Evolutionary conservation across 1,140 invertebrate genomes (phyloP), one percentile per base, ranked within the genome.

Genomic region (Drosophila pseudoobscura): DNA sequence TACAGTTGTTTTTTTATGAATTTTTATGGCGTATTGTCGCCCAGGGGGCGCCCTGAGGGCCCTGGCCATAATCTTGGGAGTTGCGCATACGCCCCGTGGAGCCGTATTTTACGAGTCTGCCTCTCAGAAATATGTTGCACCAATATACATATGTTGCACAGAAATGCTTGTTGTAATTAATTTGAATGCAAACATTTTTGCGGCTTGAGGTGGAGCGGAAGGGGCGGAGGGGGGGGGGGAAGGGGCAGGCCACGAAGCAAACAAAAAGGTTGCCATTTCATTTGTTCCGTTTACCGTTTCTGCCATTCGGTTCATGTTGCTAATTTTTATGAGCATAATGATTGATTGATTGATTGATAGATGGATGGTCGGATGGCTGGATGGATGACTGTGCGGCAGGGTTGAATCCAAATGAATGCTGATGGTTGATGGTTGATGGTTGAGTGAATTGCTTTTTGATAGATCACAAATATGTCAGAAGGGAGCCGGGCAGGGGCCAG

Each of bases 271-370:
- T 39, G 54, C 49, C 52, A 55, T 54, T 52, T 63, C 60, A 58
- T 76, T 72, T 78, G 52, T 47, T 57, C 57, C 56, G 68, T 55
- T 69, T 71, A 62, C 62, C 71, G 41, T 59, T 62, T 35, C 9
- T 11, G 35, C 35, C 35, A 5, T 39, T 39, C 11, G 35, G 9
- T 39, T 56, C 47, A 49, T 69, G 49, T 59, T 87, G 77, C 82
- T 87, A 84, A 84, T 84, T 84, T 87, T 76, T 80, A 84, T 75
- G 71, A 84, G 58, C 80, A 77, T 77, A 77, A 83, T 83, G 72
- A 82, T 82, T 75, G 79, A 63, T 78, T 78, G 76, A 74, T 80
- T 80, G 80, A 84, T 84, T 68, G 79, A 77, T 82, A 56, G 71
- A 56, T 52, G 71, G 9, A 31, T 46, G 35, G 24, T 0, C 31